These are phyloP conservation scores for Tanaodytes sp. DNA, from an alignment of 2,888 invertebrate genomes.

Conservation along the genomic window DNA sequence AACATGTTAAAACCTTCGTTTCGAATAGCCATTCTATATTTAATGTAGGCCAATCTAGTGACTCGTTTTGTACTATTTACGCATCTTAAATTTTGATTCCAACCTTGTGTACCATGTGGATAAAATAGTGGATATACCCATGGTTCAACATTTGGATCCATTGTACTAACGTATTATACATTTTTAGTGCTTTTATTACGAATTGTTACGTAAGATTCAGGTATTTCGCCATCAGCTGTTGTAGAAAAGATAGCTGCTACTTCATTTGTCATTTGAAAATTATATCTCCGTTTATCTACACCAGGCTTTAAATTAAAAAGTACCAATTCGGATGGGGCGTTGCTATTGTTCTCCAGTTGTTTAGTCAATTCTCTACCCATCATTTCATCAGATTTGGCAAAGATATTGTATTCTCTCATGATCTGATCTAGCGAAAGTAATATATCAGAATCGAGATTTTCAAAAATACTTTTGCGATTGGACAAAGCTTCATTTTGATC, in stretches of 20 bases:
- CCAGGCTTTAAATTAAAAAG: slow-evolving; percentile 52
- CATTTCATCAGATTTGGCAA: slow-evolving; percentile 51
- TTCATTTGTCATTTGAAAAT: slow-evolving; percentile 54
- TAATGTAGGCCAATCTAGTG: neutral
- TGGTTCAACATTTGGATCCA: too few species aligned
- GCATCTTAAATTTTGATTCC: slow-evolving; percentile 24
- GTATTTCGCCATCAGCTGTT: slow-evolving; percentile 56
- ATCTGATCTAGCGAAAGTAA: slow-evolving; percentile 41
- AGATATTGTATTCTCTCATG: slow-evolving; percentile 51
- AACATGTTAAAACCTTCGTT: neutral
- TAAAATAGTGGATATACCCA: slow-evolving; percentile 52
- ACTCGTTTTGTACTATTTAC: slow-evolving; percentile 2
- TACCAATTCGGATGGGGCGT: slow-evolving; percentile 33
- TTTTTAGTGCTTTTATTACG: slow-evolving; percentile 39
- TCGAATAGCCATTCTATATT: slow-evolving; percentile 10
- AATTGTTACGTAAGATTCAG: slow-evolving; percentile 50
- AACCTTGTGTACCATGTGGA: slow-evolving; percentile 42
- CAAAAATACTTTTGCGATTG: slow-evolving; percentile 8
- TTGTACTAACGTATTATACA: slow-evolving; percentile 39
- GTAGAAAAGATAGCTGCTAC: slow-evolving; percentile 54
- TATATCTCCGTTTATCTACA: slow-evolving; percentile 43
- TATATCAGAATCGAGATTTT: slow-evolving; percentile 28
- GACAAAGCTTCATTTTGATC: slow-evolving; percentile 50
- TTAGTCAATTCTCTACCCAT: slow-evolving; percentile 47
- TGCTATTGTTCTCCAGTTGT: slow-evolving; percentile 11